Percentiles rank a stretch among this genome's conserved stretches.
Evolutionary conservation across 37 sponge, comb jelly and placozoan genomes (phyloP).

Genomic region (Chondrosia reniformis): DNA sequence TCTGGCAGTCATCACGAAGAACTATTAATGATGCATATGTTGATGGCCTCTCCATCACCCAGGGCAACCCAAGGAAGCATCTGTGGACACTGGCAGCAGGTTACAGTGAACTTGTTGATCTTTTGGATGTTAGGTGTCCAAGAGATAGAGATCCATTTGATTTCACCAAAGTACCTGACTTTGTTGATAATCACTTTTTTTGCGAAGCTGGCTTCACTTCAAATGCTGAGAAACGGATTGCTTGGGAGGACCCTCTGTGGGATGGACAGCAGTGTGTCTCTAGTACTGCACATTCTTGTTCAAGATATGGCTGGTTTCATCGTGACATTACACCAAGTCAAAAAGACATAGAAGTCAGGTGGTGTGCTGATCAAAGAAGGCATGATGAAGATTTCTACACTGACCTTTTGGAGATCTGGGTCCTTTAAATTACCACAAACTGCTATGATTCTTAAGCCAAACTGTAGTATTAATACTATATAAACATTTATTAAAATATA

Average conservation of each 20-base stretch:
- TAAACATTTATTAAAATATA: no score
- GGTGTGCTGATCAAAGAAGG: neutral
- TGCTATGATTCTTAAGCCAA: no score
- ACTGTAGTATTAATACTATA: no score
- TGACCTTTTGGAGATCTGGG: slow-evolving; percentile 15
- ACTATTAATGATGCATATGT: neutral
- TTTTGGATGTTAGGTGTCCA: neutral
- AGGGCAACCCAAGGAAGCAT: neutral
- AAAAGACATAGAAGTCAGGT: slow-evolving; percentile 11
- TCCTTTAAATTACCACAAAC: no score
- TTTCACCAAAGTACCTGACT: neutral
- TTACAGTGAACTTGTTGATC: neutral
- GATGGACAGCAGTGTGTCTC: neutral
- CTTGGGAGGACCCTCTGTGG: slow-evolving; percentile 18
- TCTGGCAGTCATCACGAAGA: neutral
- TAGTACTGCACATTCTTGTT: neutral
- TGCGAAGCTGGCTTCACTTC: neutral
- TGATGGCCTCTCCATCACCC: slow-evolving; percentile 11
- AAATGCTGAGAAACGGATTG: neutral
- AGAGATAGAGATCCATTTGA: neutral
- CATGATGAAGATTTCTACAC: neutral
- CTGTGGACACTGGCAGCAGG: slow-evolving; percentile 2
- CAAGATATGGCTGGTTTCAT: neutral
- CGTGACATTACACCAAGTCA: neutral
- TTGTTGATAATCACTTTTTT: neutral